A percentile compares a stretch with the other conserved stretches of the same genome.
Evolutionary conservation across 2,113 vertebrate species (phyloP).

Genomic region (Cebus imitator): DNA sequence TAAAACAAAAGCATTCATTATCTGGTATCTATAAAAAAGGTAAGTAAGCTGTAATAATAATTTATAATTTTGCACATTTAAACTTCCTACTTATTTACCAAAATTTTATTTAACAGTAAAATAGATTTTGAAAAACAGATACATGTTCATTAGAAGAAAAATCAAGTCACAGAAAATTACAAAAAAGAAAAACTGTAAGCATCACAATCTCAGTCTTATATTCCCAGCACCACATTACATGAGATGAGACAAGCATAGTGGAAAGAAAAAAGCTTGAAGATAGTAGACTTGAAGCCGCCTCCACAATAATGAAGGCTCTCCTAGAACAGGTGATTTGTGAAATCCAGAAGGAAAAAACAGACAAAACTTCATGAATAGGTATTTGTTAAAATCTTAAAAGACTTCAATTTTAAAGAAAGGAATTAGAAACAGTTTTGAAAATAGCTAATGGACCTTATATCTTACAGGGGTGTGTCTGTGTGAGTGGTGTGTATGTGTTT

Average conservation of each 20-base stretch:
- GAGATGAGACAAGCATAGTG: neutral
- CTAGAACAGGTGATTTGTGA: constrained; percentile 44
- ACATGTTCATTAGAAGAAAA: neutral
- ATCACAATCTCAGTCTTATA: neutral
- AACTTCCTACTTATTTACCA: constrained; percentile 14
- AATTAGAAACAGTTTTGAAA: constrained; percentile 54
- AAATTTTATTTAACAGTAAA: constrained; percentile 20
- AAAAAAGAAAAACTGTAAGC: neutral
- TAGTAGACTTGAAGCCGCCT: neutral
- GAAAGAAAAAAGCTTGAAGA: neutral
- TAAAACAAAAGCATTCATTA: neutral
- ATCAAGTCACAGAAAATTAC: constrained; percentile 22
- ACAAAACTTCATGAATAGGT: constrained; percentile 51
- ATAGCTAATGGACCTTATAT: neutral
- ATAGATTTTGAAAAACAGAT: neutral
- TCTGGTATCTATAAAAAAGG: neutral
- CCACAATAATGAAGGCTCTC: neutral
- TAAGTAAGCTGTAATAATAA: neutral
- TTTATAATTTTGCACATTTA: constrained; percentile 12
- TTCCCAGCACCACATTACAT: neutral
- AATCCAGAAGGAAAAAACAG: constrained; percentile 44
- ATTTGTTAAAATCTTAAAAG: constrained; percentile 56
- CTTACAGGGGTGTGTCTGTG: neutral
- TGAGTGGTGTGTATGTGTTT: neutral
- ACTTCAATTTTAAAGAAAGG: constrained; percentile 61